Base-by-base conservation (phyloP, 2,888 invertebrate species). In the Pheosia tremula region DNA sequence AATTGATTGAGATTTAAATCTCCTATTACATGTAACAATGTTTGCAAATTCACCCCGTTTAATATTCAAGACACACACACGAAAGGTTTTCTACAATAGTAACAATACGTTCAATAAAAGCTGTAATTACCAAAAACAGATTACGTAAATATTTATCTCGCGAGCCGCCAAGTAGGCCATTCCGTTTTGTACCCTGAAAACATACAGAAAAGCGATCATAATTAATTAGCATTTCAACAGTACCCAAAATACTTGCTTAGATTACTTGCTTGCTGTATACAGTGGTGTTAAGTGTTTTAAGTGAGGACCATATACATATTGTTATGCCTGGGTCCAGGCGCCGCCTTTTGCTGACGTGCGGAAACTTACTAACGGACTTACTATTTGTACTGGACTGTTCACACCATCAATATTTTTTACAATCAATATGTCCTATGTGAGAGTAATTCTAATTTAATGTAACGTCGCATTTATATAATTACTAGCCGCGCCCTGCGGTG, bases 331-430 rank as follows among this genome's bases (percentile, higher is more conserved):
- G 24, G 24, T 8, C 13, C 7, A 9, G 50, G 50, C 8, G 50
- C 50, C 50, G 7, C 50, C 9, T 24, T 7, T 24, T 24, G 50
- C 24, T 7, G 9, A 24, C 8, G 50, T 50, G 24, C 24, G 7
- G 50, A 76, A 80, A 78, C 71, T 71, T 67, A 75, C 74, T 73
- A 71, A 64, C 49, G 36, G 45, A 13, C 43, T 54, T 37, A 43
- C 54, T 55, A 36, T 59, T 55, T 64, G 50, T 58, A 59, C 36
- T 37, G 8, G 49, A 53, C 52, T 61, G 5, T 39, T 3, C 39
- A 39, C 39, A 39, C 5, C 39, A 39, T 24, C 24, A 24, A 24
- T 24, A 24, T 24, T 24, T 24, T 24, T 24, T 24, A 24, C 24
- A 24, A 24, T 24, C 24, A 24, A 24, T 24, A 24, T 24, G 24